These are phyloP conservation scores for Metallyticus violacea DNA, from an alignment of 2,888 invertebrate species.

Conservation along the genomic window DNA sequence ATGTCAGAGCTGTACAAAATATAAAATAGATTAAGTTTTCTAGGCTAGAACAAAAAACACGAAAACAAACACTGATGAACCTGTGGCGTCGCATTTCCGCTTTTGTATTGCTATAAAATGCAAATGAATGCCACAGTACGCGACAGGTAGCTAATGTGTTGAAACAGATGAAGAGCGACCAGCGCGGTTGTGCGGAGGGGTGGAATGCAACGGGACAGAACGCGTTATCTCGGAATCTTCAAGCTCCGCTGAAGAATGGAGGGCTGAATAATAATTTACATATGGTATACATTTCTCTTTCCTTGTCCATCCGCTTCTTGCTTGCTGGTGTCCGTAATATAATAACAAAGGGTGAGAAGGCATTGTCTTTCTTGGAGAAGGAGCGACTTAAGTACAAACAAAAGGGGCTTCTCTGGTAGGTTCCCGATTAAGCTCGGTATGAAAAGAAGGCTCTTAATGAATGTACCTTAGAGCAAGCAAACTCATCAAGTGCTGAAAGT, in stretches of 20 bases:
- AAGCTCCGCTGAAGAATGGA: conserved; percentile 5
- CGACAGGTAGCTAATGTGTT: background rate
- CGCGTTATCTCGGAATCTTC: background rate
- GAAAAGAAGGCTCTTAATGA: no score
- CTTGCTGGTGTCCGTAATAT: background rate
- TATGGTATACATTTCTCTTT: background rate
- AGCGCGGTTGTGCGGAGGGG: background rate
- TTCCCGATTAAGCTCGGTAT: no score
- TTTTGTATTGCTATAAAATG: background rate
- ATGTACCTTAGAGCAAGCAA: no score
- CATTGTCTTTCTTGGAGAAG: background rate
- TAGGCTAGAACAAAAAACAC: no score
- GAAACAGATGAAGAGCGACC: background rate
- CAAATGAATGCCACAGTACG: background rate
- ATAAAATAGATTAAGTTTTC: no score
- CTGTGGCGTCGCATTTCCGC: no score
- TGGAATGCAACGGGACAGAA: background rate
- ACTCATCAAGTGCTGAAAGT: no score
- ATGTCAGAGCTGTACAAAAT: no score
- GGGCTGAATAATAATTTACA: conserved; percentile 1
- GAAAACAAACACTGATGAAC: no score
- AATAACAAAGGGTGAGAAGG: background rate
- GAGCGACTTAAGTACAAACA: background rate
- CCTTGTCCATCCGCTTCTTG: background rate
- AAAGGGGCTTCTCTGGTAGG: no score